These are phyloP conservation scores for Stomatorhinus ivindoensis DNA, from an alignment of 2,113 vertebrate genomes.

Conservation along the genomic window DNA sequence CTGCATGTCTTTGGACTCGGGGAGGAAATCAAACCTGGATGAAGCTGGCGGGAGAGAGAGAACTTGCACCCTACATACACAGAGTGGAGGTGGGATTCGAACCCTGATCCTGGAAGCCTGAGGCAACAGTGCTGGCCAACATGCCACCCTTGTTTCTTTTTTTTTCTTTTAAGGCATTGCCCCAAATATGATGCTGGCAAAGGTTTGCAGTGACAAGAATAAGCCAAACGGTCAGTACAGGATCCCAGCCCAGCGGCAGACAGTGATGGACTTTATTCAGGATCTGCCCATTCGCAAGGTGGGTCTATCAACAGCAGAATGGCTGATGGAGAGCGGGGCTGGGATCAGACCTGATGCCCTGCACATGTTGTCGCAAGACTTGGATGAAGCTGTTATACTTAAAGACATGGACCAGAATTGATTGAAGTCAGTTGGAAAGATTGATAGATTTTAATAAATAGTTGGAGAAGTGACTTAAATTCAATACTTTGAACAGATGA, in stretches of 20 bases:
- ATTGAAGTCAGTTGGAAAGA: background rate
- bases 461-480: background rate
- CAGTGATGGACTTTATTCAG: conserved; percentile 81
- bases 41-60: background rate
- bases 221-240: conserved; percentile 91
- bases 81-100: background rate
- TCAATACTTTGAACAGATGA: background rate
- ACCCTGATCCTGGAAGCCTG: background rate
- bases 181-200: conserved; percentile 89
- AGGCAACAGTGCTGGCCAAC: background rate
- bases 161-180: conserved; percentile 76
- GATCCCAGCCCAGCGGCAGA: conserved; percentile 64
- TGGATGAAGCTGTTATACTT: background rate
- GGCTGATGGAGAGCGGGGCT: background rate
- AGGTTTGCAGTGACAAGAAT: conserved; percentile 94
- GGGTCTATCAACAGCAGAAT: conserved; percentile 14
- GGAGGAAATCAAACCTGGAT: background rate
- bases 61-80: background rate
- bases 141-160: background rate
- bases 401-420: background rate
- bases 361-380: background rate
- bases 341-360: background rate
- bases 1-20: background rate
- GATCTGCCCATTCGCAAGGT: conserved; percentile 92
- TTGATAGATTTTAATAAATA: background rate